Percentiles rank a stretch among this genome's conserved stretches.
Evolutionary conservation across 1,140 invertebrate species (phyloP).

Genomic region (Anadara kagoshimensis): DNA sequence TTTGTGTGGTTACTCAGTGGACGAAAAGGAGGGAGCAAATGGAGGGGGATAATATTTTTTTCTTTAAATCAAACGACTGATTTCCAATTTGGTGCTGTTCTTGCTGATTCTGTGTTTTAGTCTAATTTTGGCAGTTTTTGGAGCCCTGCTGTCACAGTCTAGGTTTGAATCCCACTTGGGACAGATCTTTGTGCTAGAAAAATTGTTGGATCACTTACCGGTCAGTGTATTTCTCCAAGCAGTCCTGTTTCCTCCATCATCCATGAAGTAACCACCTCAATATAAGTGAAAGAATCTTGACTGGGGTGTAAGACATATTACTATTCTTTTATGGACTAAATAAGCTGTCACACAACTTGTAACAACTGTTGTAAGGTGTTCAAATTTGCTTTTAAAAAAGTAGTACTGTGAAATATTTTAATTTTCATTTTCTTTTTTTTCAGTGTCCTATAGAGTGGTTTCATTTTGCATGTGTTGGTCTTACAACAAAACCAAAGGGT

Average conservation of each 20-base stretch:
- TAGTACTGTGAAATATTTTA: neutral
- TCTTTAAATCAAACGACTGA: neutral
- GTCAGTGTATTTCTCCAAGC: too few relatives aligned
- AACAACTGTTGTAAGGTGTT: neutral
- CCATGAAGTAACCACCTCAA: too few relatives aligned
- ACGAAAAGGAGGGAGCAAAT: too few relatives aligned
- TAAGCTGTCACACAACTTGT: neutral
- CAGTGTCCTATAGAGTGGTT: slow-evolving; percentile 99
- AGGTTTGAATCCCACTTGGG: too few relatives aligned
- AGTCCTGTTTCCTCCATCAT: too few relatives aligned
- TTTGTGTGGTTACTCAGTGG: too few relatives aligned
- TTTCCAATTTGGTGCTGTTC: neutral
- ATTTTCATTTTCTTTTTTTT: slow-evolving; percentile 74
- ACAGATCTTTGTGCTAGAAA: too few relatives aligned
- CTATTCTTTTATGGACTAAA: neutral
- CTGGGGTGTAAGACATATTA: too few relatives aligned
- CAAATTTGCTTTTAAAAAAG: neutral
- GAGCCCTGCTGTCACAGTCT: neutral
- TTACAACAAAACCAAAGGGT: slow-evolving; percentile 98
- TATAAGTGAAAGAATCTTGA: too few relatives aligned
- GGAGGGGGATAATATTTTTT: neutral
- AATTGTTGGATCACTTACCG: too few relatives aligned
- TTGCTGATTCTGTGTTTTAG: neutral
- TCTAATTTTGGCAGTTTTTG: neutral
- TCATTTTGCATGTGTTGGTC: slow-evolving; percentile 97